Evolutionary conservation across 2,797 vertebrate species (phyloP).

Genomic region (Adelosebastes latens): DNA sequence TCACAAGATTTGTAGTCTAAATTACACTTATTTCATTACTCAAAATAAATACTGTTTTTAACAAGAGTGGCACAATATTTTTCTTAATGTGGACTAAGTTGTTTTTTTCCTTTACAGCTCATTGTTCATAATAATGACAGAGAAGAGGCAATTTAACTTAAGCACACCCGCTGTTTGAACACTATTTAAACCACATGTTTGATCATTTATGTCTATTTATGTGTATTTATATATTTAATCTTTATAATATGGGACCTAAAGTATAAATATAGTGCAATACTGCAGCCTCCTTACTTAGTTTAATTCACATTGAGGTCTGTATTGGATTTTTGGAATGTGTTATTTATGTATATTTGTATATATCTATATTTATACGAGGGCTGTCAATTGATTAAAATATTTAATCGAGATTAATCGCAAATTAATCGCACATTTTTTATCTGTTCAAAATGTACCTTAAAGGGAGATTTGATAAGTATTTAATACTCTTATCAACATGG

Average conservation of each 20-base stretch:
- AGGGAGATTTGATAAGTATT: too few relatives aligned
- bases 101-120: neutral
- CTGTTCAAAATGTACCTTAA: too few relatives aligned
- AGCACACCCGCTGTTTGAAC: neutral
- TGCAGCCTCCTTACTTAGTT: neutral
- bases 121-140: neutral
- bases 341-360: neutral
- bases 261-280: rapidly evolving
- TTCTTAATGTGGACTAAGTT: neutral
- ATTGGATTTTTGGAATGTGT: neutral
- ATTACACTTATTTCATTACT: neutral
- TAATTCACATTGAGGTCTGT: neutral
- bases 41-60: neutral
- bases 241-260: neutral
- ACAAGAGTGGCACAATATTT: neutral
- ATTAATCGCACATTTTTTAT: too few relatives aligned
- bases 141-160: neutral
- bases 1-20: neutral
- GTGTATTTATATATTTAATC: too few relatives aligned
- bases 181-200: neutral
- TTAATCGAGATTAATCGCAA: too few relatives aligned
- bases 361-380: too few relatives aligned
- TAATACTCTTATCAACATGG: too few relatives aligned
- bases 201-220: neutral
- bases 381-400: rapidly evolving